Base-by-base conservation (phyloP, 1,140 invertebrate genomes). In the Penaeus vannamei region DNA sequence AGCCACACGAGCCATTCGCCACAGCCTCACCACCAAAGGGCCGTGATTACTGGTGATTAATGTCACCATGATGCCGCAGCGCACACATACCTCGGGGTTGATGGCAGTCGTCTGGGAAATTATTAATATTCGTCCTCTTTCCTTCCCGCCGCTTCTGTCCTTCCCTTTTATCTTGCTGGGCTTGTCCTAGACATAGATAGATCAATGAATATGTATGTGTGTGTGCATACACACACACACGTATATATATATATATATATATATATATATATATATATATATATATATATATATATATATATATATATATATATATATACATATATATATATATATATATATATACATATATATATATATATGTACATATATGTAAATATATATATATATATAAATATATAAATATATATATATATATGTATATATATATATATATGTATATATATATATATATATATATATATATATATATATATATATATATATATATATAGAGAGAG, bases 221-320 rank as follows among this genome's bases (percentile, higher is more conserved):
- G 32, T 59, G 26, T 20, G n/a, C 20, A n/a, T 81, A 53, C n/a
- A 83, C 26, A 83, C 17, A 83, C 61, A 83, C 26, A 26, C 29
- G 61, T 61, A 61, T 62, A 83, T 61, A 82, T 82, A 82, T 82
- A 82, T 53, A 82, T 82, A 82, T 82, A 82, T 53, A 82, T 82
- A 82, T 82, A 82, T 83, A 83, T 83, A 83, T 83, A 83, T 83
- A 61, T 83, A 83, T 83, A 83, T 83, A 83, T 83, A 83, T 83
- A 61, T 83, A 83, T 83, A 83, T 83, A 83, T 83, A 83, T 83
- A 61, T 83, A 83, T 83, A 83, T 83, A 83, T 83, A 83, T 83
- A 83, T 83, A 83, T 83, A 83, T 83, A 83, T 80, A 80, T 80
- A 36, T 80, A 80, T 80, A 36, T 80, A 80, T 80, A 36, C 32